Evolutionary conservation across 2,888 invertebrate genomes (phyloP).

Genomic region (Furcula furcula): DNA sequence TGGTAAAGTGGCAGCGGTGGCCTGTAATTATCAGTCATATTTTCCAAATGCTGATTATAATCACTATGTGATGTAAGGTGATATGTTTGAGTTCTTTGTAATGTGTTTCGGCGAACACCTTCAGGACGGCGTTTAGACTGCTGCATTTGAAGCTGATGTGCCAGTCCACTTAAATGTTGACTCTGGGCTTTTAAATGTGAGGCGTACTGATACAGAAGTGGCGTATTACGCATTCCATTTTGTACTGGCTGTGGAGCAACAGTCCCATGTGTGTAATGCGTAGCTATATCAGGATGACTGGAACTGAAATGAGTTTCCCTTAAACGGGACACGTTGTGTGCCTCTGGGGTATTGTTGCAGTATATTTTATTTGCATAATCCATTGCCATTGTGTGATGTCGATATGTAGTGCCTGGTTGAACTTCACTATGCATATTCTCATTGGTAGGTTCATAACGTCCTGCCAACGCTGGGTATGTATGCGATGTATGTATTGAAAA

Average conservation of each 20-base stretch:
- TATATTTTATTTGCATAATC: slow-evolving; percentile 75
- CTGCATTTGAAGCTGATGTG: slow-evolving; percentile 64
- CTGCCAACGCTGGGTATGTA: slow-evolving; percentile 67
- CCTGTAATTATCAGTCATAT: slow-evolving; percentile 58
- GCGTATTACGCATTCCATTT: slow-evolving; percentile 61
- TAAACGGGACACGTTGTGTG: slow-evolving; percentile 64
- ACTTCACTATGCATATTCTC: slow-evolving; percentile 59
- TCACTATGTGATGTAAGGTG: slow-evolving; percentile 77
- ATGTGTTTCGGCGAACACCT: slow-evolving; percentile 62
- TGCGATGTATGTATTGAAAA: slow-evolving; percentile 75
- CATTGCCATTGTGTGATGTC: slow-evolving; percentile 70
- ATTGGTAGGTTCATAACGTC: slow-evolving; percentile 50
- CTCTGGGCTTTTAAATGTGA: slow-evolving; percentile 74
- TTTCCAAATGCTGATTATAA: slow-evolving; percentile 72
- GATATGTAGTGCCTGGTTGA: slow-evolving; percentile 51
- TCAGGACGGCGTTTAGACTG: slow-evolving; percentile 62
- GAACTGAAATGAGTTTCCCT: slow-evolving; percentile 77
- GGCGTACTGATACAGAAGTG: slow-evolving; percentile 75
- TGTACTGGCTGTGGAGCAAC: slow-evolving; percentile 50
- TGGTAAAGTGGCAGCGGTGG: slow-evolving; percentile 55
- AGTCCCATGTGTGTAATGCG: slow-evolving; percentile 58
- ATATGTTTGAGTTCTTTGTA: slow-evolving; percentile 76
- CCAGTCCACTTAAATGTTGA: slow-evolving; percentile 64
- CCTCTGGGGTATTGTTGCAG: slow-evolving; percentile 60
- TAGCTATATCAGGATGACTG: slow-evolving; percentile 75